phyloP scores from a whole-genome alignment of 2,113 vertebrate genomes.

The Reinhardtius hippoglossoides region DNA sequence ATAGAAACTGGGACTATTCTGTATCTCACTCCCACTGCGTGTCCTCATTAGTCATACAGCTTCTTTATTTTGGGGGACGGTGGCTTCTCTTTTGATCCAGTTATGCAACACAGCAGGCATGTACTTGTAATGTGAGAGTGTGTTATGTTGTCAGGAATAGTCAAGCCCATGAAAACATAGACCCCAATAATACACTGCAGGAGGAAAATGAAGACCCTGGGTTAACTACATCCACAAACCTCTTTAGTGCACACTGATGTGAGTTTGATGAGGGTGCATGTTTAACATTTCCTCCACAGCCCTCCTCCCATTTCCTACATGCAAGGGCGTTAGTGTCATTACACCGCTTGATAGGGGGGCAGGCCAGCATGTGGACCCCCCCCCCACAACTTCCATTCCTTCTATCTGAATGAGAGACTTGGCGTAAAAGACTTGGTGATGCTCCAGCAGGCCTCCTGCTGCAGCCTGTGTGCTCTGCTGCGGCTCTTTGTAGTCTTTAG shows the following conservation, averaged over 20 bases:
- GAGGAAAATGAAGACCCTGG: slow-evolving; percentile 26
- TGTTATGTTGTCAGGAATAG: slow-evolving; percentile 61
- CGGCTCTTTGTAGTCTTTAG: slow-evolving; percentile 55
- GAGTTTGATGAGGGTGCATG: slow-evolving; percentile 7
- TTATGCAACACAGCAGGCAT: slow-evolving; percentile 76
- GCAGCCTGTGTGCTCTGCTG: slow-evolving; percentile 28
- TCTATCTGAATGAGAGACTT: slow-evolving; percentile 20
- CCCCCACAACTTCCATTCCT: slow-evolving; percentile 44
- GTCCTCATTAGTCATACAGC: slow-evolving; percentile 77
- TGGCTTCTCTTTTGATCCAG: slow-evolving; percentile 72
- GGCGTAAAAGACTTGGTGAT: slow-evolving; percentile 36
- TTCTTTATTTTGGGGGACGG: slow-evolving; percentile 71
- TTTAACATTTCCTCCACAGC: slow-evolving; percentile 56
- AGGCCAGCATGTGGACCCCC: slow-evolving; percentile 20
- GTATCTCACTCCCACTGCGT: slow-evolving; percentile 66
- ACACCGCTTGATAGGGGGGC: slow-evolving; percentile 42
- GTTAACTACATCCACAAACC: slow-evolving; percentile 4
- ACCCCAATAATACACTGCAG: slow-evolving; percentile 20
- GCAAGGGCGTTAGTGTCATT: slow-evolving; percentile 55
- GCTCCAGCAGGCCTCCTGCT: slow-evolving; percentile 44
- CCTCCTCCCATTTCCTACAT: slow-evolving; percentile 61
- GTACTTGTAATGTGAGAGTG: slow-evolving; percentile 69
- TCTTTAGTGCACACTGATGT: slow-evolving; percentile 15
- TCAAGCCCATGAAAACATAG: slow-evolving; percentile 24
- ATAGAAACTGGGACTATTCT: slow-evolving; percentile 79